Evolutionary conservation across 2,113 vertebrate species (phyloP).

Genomic region (Miniopterus natalensis): DNA sequence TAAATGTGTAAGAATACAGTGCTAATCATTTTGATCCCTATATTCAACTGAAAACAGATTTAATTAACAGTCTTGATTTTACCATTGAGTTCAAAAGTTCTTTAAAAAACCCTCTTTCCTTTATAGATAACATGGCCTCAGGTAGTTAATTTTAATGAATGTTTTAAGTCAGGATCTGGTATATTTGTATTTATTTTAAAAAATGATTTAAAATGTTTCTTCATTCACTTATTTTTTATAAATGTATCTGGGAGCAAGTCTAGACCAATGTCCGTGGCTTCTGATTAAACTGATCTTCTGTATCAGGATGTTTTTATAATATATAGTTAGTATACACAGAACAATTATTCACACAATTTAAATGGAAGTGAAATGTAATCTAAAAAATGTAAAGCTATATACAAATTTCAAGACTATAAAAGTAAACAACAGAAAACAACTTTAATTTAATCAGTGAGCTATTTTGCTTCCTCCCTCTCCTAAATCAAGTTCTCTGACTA

Average conservation of each 20-base stretch:
- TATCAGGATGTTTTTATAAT: not conserved
- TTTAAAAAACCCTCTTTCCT: constrained; percentile 36
- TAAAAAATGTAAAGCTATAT: constrained; percentile 25
- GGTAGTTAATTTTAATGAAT: constrained; percentile 33
- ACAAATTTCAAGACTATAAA: constrained; percentile 69
- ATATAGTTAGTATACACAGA: constrained; percentile 27
- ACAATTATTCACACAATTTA: constrained; percentile 37
- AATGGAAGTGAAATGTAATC: constrained; percentile 61
- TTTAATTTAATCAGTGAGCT: not conserved
- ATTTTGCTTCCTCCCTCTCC: constrained; percentile 66
- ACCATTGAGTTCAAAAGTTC: not conserved
- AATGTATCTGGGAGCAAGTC: constrained; percentile 5
- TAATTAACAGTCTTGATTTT: constrained; percentile 17
- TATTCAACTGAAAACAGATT: constrained; percentile 2
- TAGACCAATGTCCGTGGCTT: not conserved
- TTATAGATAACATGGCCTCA: not conserved
- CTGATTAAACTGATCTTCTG: not conserved
- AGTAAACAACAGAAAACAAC: constrained; percentile 68
- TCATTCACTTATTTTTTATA: not conserved
- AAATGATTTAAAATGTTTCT: constrained; percentile 61
- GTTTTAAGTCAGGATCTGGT: constrained; percentile 47
- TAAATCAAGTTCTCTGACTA: constrained; percentile 66
- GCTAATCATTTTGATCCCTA: not conserved
- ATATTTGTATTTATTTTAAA: not conserved
- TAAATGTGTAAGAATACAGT: not conserved